Conservation (phyloP, 2,797 vertebrate genomes). For the Carapus acus region DNA sequence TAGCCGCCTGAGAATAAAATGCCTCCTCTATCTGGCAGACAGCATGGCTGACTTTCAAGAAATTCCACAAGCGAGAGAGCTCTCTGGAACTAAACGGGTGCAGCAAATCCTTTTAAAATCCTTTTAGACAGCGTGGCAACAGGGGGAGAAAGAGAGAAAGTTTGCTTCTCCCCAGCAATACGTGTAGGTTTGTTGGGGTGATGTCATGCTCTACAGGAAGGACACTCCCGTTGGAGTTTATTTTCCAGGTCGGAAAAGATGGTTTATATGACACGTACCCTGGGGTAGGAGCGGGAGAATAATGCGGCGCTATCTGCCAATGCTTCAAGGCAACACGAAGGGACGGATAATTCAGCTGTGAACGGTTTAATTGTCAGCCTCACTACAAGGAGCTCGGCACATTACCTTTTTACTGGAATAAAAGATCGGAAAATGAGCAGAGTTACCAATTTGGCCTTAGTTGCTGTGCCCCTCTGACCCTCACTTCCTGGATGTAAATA, state of each 20-base stretch:
- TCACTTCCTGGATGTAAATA: conserved; percentile 12
- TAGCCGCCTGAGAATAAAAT: conserved; percentile 36
- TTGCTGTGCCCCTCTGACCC: conserved; percentile 5
- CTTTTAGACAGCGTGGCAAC: conserved; percentile 72
- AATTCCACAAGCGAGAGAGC: conserved; percentile 72
- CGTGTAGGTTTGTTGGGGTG: conserved; percentile 71
- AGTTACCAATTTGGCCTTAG: conserved; percentile 4
- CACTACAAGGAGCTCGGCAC: conserved; percentile 7
- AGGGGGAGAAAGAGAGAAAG: conserved; percentile 57
- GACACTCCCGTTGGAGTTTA: conserved; percentile 65
- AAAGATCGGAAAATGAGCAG: background rate
- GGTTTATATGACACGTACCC: conserved; percentile 55
- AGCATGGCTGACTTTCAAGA: conserved; percentile 74
- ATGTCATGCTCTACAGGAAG: conserved; percentile 67
- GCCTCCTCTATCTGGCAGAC: conserved; percentile 52
- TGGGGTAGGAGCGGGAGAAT: conserved; percentile 12
- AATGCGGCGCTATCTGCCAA: conserved; percentile 19
- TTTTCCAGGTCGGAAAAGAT: conserved; percentile 57
- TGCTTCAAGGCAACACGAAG: conserved; percentile 34
- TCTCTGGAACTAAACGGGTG: conserved; percentile 78
- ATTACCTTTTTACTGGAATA: conserved; percentile 3
- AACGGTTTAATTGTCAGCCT: conserved; percentile 26
- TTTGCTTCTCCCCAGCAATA: conserved; percentile 72
- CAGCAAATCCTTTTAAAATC: conserved; percentile 79
- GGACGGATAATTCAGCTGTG: conserved; percentile 25